Evolutionary conservation across 1,140 invertebrate species (phyloP), one percentile per base, ranked within the genome.

Genomic region (Brachionus rotundiformis): DNA sequence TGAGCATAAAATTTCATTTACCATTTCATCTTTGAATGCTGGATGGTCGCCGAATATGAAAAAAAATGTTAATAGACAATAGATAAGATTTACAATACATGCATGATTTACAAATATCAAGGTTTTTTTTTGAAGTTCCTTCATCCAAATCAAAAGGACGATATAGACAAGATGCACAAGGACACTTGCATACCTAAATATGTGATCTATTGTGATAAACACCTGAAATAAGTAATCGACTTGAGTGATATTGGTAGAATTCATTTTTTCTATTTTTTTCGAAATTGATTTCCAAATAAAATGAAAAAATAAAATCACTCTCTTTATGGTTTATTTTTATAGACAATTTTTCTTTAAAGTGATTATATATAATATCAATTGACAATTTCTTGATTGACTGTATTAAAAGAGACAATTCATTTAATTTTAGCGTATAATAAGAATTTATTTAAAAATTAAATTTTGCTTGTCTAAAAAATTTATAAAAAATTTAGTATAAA

Each of bases 21-120:
- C n/a, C n/a, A 1, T 13, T 36, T 36, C 29, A 8, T 71, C 23
- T 10, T 13, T 33, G n/a, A 36, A 23, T 7, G 31, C 13, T 36
- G 65, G 65, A 39, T 36, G 29, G 7, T 71, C 65, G 10, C 29
- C 31, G 16, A 71, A 71, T 3, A 36, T 36, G 11, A 71, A 71
- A 16, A 36, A 16, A 71, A 71, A 71, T 16, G 31, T 71, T 1
- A 71, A 1, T 19, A 71, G 16, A 39, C 65, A 71, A 39, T 71
- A 71, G 33, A 71, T 16, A 16, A 36, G 16, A 39, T 71, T 71
- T 4, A 39, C 33, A 10, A 71, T 36, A 8, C 29, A 36, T 16
- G 65, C 33, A 71, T 71, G 65, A 71, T 71, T 71, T 33, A 36
- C 33, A 71, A 36, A 71, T 10, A 71, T 19, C 29, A 71, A 10